These are phyloP conservation scores for Paraescarpia echinospica DNA, from an alignment of 1,140 invertebrate genomes.

Conservation along the genomic window DNA sequence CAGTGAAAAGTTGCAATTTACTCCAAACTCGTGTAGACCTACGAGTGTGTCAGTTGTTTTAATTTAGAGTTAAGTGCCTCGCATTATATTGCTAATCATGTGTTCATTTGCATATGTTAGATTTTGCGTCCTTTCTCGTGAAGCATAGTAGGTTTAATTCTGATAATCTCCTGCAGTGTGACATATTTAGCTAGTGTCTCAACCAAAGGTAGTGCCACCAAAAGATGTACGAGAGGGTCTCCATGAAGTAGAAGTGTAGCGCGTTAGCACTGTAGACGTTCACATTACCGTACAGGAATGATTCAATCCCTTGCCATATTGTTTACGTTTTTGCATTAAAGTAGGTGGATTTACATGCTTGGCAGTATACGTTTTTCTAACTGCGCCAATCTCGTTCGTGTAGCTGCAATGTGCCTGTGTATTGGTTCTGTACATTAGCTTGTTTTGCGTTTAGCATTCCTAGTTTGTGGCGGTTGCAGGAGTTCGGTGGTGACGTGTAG, in stretches of 20 bases:
- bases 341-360: neutral
- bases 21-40: neutral
- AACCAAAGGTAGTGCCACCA: neutral
- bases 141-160: neutral
- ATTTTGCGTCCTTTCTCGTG: neutral
- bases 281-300: neutral
- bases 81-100: neutral
- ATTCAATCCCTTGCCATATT: conserved; percentile 6
- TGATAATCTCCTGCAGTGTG: neutral
- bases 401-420: neutral
- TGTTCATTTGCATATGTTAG: neutral
- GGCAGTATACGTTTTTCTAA: neutral
- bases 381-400: neutral
- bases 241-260: neutral
- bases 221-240: neutral
- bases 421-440: neutral
- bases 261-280: neutral
- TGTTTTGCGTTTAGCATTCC: neutral
- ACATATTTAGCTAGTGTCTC: too few relatives aligned
- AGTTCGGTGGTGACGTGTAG: neutral
- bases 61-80: neutral
- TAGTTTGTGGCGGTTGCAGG: neutral
- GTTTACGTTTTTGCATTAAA: neutral
- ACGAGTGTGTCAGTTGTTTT: neutral
- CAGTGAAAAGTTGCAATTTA: neutral